A percentile compares a stretch with the other conserved stretches of the same genome.
phyloP scores from a whole-genome alignment of 2,113 vertebrate genomes.

The Corvus moneduloides region DNA sequence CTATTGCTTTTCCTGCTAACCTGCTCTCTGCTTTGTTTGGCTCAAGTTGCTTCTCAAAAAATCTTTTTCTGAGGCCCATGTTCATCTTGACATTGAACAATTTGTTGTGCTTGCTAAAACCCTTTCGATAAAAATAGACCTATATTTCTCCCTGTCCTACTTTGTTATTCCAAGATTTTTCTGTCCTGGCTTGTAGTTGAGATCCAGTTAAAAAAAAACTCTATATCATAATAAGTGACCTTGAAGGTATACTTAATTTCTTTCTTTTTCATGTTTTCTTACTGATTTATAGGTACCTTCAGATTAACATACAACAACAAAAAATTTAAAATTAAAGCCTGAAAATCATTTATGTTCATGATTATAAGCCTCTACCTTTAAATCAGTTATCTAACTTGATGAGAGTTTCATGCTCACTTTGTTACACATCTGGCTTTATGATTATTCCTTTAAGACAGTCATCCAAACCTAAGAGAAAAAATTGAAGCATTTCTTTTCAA shows the following conservation, averaged over 20 bases:
- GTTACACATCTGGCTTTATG: not conserved
- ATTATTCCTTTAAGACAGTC: not conserved
- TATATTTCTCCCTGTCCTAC: not conserved
- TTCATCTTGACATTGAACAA: not conserved
- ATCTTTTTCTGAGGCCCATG: not conserved
- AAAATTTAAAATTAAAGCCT: not conserved
- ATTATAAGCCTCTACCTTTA: not conserved
- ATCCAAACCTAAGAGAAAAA: not conserved
- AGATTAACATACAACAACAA: not conserved
- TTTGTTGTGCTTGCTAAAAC: constrained; percentile 22
- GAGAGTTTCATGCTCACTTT: not conserved
- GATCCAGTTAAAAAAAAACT: not conserved
- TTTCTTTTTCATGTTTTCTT: not conserved
- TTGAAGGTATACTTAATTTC: not conserved
- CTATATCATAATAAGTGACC: not conserved
- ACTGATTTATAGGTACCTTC: not conserved
- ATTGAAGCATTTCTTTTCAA: not conserved
- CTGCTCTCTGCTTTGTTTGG: not conserved
- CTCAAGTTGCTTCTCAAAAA: constrained; percentile 1
- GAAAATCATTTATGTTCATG: not conserved
- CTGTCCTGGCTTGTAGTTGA: not conserved
- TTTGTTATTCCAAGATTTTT: not conserved
- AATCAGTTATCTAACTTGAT: not conserved
- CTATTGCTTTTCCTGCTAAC: not conserved
- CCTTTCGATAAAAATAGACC: not conserved